Conservation (phyloP, 2,888 invertebrate genomes). For the Ctenicera cuprea region DNA sequence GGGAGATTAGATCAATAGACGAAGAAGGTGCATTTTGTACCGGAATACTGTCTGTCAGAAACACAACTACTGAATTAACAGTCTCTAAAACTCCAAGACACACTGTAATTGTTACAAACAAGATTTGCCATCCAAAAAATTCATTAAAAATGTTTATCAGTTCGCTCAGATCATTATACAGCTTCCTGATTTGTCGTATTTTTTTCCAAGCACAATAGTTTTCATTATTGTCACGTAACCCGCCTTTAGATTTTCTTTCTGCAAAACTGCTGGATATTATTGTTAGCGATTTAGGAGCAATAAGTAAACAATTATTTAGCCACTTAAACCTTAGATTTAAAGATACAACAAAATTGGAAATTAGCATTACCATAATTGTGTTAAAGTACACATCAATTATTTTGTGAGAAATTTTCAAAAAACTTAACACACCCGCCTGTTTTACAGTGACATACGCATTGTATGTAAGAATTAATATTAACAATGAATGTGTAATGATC, state of each 20-base stretch:
- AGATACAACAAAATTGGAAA: conserved; percentile 2
- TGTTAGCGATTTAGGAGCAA: not conserved
- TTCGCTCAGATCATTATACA: not conserved
- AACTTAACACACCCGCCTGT: not conserved
- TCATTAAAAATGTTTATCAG: not conserved
- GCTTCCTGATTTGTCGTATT: not conserved
- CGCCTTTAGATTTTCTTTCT: not conserved
- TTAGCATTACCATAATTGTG: conserved; percentile 11
- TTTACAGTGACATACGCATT: not conserved
- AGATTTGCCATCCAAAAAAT: conserved; percentile 16
- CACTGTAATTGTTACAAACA: not conserved
- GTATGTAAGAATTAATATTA: not conserved
- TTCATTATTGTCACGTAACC: not conserved
- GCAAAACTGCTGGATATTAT: not conserved
- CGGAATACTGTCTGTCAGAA: not conserved
- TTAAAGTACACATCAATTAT: not conserved
- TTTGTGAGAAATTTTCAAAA: not conserved
- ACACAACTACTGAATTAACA: not conserved
- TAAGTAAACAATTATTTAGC: not conserved
- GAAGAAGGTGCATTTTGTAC: not conserved
- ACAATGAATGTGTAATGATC: not conserved
- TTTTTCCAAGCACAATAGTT: not conserved
- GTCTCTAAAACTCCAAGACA: not conserved
- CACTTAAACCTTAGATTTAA: not conserved
- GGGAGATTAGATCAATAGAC: not conserved